These are phyloP conservation scores for Oncorhynchus tshawytscha DNA, from an alignment of 2,113 vertebrate species.

Conservation along the genomic window DNA sequence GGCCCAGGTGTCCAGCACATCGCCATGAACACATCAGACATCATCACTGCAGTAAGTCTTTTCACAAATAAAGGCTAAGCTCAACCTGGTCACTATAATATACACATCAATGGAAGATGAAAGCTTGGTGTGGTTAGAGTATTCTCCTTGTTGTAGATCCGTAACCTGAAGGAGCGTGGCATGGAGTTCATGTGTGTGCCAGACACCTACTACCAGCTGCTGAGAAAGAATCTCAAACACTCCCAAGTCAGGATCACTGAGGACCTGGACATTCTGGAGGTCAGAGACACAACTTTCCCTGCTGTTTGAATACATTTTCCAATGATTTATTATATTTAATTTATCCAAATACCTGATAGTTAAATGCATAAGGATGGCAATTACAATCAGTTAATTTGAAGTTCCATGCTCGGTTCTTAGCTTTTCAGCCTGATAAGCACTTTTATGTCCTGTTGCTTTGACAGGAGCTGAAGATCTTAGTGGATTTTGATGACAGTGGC, in stretches of 20 bases:
- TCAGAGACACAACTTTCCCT: constrained; percentile 46
- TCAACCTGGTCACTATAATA: not conserved
- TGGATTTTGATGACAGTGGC: constrained; percentile 93
- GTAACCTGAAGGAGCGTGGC: constrained; percentile 85
- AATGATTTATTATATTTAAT: not conserved
- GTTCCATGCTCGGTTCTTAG: no score
- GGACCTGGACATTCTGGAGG: constrained; percentile 81
- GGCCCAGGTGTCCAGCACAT: constrained; percentile 94
- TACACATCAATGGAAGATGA: not conserved
- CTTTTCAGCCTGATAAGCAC: not conserved
- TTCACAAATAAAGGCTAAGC: not conserved
- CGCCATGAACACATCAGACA: constrained; percentile 89
- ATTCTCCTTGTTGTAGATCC: constrained; percentile 72
- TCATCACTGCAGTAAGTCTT: constrained; percentile 82
- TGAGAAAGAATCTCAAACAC: constrained; percentile 80
- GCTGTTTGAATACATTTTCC: no score
- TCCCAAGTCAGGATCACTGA: constrained; percentile 88
- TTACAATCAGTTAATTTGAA: not conserved
- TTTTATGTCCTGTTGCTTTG: not conserved
- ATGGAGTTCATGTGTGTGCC: constrained; percentile 90
- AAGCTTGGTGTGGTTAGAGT: not conserved
- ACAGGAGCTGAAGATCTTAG: constrained; percentile 90
- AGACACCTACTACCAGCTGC: constrained; percentile 82
- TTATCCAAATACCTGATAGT: not conserved
- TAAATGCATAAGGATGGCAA: not conserved